Conservation (phyloP, 2,888 invertebrate species). For the Pristionchus mayeri region DNA sequence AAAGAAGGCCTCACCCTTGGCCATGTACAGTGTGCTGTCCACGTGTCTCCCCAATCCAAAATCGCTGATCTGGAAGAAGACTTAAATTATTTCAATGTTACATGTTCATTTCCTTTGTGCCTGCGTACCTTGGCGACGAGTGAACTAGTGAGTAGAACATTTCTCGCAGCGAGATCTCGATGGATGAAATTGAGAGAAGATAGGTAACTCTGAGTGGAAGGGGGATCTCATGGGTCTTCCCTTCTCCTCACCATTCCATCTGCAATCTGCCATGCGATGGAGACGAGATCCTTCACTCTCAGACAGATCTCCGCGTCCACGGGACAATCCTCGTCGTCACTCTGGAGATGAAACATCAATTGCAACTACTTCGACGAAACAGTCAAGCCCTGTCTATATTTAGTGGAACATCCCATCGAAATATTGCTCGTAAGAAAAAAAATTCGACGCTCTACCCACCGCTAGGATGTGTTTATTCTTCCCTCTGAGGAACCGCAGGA, state of each 20-base stretch:
- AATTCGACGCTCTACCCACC: background rate
- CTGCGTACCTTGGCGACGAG: constrained; percentile 65
- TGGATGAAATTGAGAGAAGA: constrained; percentile 66
- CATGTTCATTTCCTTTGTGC: background rate
- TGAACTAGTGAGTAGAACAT: constrained; percentile 64
- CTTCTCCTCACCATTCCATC: constrained; percentile 64
- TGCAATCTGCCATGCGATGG: constrained; percentile 67
- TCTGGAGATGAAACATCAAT: no score
- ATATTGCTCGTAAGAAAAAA: no score
- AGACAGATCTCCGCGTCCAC: constrained; percentile 63
- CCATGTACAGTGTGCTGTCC: constrained; percentile 67
- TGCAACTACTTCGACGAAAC: no score
- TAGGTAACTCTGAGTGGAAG: constrained; percentile 63
- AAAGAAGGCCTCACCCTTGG: constrained; percentile 55
- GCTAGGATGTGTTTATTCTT: constrained; percentile 58
- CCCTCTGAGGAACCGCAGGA: constrained; percentile 59
- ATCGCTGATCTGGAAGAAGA: constrained; percentile 62
- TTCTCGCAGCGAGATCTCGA: constrained; percentile 67
- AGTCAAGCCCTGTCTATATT: no score
- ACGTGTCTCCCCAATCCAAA: constrained; percentile 70
- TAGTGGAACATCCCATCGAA: no score
- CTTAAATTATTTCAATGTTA: background rate
- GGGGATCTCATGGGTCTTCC: background rate
- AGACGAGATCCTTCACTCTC: constrained; percentile 66
- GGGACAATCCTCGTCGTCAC: constrained; percentile 61